Percentiles rank a stretch among this genome's conserved stretches.
Evolutionary conservation across 2,797 vertebrate genomes (phyloP).

Genomic region (Huso huso): DNA sequence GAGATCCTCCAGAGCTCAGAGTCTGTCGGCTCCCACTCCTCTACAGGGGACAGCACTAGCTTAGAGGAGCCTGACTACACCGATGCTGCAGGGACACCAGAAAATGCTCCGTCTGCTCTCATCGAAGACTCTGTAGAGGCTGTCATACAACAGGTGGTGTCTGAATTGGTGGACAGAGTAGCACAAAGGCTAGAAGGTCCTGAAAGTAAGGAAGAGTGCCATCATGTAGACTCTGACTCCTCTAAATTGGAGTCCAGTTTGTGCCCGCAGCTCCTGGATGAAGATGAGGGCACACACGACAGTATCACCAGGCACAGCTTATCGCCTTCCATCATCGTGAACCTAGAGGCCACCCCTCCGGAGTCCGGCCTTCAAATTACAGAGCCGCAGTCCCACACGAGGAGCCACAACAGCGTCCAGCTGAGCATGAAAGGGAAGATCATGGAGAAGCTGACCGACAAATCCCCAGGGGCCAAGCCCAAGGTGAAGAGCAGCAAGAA

Average conservation of each 20-base stretch:
- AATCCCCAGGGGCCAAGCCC: conserved; percentile 88
- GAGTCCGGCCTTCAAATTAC: conserved; percentile 56
- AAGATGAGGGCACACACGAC: conserved; percentile 43
- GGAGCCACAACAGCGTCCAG: conserved; percentile 90
- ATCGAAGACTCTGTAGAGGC: conserved; percentile 68
- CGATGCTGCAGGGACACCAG: conserved; percentile 40
- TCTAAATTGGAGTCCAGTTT: conserved; percentile 49
- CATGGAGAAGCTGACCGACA: conserved; percentile 78
- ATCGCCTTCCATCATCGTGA: conserved; percentile 79
- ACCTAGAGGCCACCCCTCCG: conserved; percentile 51
- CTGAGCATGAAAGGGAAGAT: conserved; percentile 88
- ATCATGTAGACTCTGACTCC: conserved; percentile 61
- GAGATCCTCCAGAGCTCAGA: conserved; percentile 82
- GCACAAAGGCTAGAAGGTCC: conserved; percentile 55
- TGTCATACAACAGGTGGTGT: conserved; percentile 70
- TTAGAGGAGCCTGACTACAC: conserved; percentile 77
- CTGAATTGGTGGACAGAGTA: conserved; percentile 78
- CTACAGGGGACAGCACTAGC: conserved; percentile 78
- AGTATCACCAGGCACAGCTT: conserved; percentile 80
- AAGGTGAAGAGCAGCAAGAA: conserved; percentile 81
- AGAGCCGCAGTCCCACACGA: conserved; percentile 72
- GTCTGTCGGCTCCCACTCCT: conserved; percentile 82
- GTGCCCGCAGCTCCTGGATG: conserved; percentile 30
- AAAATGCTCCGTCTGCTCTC: conserved; percentile 25
- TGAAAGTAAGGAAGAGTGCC: conserved; percentile 51